Evolutionary conservation across 1,140 invertebrate genomes (phyloP).

Genomic region (Nasonia giraulti): DNA sequence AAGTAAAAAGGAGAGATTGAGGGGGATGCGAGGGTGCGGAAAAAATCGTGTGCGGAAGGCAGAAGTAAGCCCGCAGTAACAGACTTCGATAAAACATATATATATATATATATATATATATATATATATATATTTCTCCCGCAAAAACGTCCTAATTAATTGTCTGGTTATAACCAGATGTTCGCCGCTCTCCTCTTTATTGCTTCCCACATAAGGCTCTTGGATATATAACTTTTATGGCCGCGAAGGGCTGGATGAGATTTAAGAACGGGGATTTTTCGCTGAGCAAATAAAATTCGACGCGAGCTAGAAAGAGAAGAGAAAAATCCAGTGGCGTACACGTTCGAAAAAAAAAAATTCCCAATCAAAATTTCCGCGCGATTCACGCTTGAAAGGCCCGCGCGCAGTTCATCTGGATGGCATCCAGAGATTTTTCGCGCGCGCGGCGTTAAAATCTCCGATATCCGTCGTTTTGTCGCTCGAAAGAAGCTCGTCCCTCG

Average conservation of each 20-base stretch:
- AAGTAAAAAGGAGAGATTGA: not conserved
- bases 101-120: not conserved
- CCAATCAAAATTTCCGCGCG: not conserved
- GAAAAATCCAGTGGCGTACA: too few relatives aligned
- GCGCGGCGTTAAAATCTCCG: conserved; percentile 29
- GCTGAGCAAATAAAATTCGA: too few relatives aligned
- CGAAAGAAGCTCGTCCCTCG: not conserved
- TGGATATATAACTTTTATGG: too few relatives aligned
- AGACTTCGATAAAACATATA: conserved; percentile 20
- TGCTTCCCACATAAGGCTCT: not conserved
- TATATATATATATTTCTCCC: not conserved
- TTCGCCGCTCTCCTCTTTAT: not conserved
- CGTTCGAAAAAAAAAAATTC: not conserved
- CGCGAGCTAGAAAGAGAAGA: too few relatives aligned
- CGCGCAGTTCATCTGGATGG: not conserved
- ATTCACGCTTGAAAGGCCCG: not conserved
- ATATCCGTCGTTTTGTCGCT: conserved; percentile 23
- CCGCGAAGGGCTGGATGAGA: too few relatives aligned
- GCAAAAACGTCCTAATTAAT: conserved; percentile 25
- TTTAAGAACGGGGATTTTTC: too few relatives aligned
- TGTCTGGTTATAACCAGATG: conserved; percentile 26
- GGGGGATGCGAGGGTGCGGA: not conserved
- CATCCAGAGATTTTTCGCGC: not conserved
- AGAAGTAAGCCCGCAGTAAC: not conserved
- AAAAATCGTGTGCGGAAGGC: not conserved